A percentile compares a stretch with the other conserved stretches of the same genome.
phyloP scores from a whole-genome alignment of 2,113 vertebrate genomes.

The Antigone vipio region DNA sequence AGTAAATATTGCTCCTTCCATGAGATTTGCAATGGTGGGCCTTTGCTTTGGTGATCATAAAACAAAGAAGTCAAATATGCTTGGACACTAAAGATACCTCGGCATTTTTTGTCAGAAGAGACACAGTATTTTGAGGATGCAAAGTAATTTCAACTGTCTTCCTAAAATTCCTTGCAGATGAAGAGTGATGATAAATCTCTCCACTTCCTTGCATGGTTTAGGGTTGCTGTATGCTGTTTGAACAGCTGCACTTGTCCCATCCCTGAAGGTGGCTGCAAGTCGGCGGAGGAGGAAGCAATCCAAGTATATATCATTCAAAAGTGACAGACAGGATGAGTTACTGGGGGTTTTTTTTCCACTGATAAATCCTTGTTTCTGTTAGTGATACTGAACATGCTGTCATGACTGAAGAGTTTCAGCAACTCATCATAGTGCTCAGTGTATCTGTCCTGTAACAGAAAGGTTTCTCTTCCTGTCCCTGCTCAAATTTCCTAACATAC shows the following conservation, averaged over 20 bases:
- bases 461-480: not conserved
- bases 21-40: not conserved
- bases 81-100: not conserved
- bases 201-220: not conserved
- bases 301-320: not conserved
- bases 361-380: constrained; percentile 33
- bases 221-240: constrained; percentile 45
- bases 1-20: not conserved
- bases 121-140: not conserved
- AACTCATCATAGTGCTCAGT: not conserved
- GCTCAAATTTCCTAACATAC: constrained; percentile 8
- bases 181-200: constrained; percentile 7
- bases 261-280: constrained; percentile 30
- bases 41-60: not conserved
- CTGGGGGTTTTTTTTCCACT: not conserved
- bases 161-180: not conserved
- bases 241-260: constrained; percentile 42
- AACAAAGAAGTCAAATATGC: not conserved
- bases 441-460: not conserved
- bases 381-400: not conserved
- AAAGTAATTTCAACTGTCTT: constrained; percentile 2
- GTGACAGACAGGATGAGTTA: constrained; percentile 3
- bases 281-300: not conserved
- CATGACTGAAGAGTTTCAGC: constrained; percentile 7
- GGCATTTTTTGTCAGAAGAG: not conserved